These are phyloP conservation scores for Zapornia atra DNA, from an alignment of 2,113 vertebrate species.

Conservation along the genomic window DNA sequence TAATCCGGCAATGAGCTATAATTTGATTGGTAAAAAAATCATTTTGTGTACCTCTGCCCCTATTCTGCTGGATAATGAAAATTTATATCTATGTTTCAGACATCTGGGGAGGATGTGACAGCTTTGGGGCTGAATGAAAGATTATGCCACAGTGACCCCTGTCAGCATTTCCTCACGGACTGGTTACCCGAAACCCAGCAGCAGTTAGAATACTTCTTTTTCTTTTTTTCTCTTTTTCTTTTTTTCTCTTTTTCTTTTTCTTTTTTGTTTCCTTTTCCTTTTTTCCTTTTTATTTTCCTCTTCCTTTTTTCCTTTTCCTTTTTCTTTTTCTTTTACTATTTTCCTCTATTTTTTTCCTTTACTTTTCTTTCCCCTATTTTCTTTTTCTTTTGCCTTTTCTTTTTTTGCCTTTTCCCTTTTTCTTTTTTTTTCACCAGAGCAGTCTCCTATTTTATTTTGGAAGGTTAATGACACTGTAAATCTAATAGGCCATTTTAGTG, in stretches of 20 bases:
- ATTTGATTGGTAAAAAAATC: constrained; percentile 89
- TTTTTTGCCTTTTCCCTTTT: rapidly evolving
- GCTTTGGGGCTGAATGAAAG: constrained; percentile 89
- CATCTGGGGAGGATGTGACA: constrained; percentile 88
- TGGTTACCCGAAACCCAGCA: constrained; percentile 85
- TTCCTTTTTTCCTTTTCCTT: neutral
- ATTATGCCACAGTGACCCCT: constrained; percentile 89
- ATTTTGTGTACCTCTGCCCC: constrained; percentile 88
- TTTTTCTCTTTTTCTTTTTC: rapidly evolving
- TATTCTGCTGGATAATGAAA: constrained; percentile 87
- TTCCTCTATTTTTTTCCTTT: too few species aligned
- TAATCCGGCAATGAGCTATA: constrained; percentile 85
- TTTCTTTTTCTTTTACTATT: rapidly evolving
- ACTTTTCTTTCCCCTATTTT: neutral
- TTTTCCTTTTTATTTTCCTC: rapidly evolving
- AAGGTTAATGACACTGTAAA: constrained; percentile 86
- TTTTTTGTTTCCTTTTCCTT: rapidly evolving
- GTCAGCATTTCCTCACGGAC: constrained; percentile 84
- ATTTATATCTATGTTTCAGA: constrained; percentile 87
- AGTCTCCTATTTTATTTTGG: constrained; percentile 78
- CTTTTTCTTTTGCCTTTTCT: neutral
- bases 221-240: rapidly evolving
- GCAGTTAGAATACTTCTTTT: constrained; percentile 73
- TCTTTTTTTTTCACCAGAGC: constrained; percentile 4
- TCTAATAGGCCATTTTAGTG: constrained; percentile 86